Evolutionary conservation across 1,140 invertebrate species (phyloP), one percentile per base, ranked within the genome.

Genomic region (Dreissena rostriformis): DNA sequence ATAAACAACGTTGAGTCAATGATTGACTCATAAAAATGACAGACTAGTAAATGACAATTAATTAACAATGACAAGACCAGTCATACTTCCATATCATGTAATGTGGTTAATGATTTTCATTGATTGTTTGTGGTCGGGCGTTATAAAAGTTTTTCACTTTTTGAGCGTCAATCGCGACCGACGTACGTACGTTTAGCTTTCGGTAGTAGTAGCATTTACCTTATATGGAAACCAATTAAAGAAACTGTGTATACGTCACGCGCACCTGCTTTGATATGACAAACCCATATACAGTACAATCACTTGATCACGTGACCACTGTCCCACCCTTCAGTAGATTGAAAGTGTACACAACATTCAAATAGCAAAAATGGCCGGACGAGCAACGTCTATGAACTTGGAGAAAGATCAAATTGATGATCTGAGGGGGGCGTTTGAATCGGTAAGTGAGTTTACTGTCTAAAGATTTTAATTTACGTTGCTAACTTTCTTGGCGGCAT

Each of bases 341-440:
- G 14, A 39, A 61, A 63, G 77, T 80, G 15, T 61, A 61, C 49
- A 26, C 19, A 39, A 52, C 39, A 39, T 22, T 49, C n/a, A 22
- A 39, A 49, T 17, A 24, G 57, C 70, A 49, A 82, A 70, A 55
- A 82, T 82, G 79, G 79, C 79, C 24, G 78, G 68, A 17, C 55
- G 79, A 74, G 51, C 70, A 24, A 39, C 39, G 4, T 82, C 79
- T 26, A 71, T 82, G 19, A 15, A 51, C 5, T 26, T 82, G 14
- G 79, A 82, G 49, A 68, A 73, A 39, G 79, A 82, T 52, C 70
- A 73, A n/a, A 52, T 73, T 14, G 70, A 73, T 22, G 79, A 82
- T 24, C 28, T 82, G 71, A 82, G 57, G 51, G 26, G 65, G 52
- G 10, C 51, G 39, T 82, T 82, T 74, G 70, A 82, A 65, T 49